Conservation (phyloP, 2,113 vertebrate species). For the Malurus alboscapulatus region DNA sequence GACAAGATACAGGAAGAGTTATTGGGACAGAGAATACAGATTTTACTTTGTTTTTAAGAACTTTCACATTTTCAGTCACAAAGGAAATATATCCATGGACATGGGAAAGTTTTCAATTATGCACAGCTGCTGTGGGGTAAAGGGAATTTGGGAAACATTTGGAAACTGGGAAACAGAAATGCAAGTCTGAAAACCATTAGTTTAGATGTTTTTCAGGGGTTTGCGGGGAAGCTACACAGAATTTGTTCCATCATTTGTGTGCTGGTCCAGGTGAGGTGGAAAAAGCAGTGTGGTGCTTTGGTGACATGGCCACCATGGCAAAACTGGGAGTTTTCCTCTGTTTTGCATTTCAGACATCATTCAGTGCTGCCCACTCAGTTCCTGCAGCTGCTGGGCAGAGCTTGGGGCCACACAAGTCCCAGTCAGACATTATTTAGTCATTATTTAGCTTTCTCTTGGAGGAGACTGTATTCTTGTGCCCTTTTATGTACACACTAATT, state of each 20-base stretch:
- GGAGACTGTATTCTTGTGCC: not conserved
- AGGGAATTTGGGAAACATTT: not conserved
- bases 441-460: not conserved
- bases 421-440: not conserved
- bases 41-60: not conserved
- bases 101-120: not conserved
- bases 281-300: not conserved
- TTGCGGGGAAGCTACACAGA: not conserved
- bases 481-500: not conserved
- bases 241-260: not conserved
- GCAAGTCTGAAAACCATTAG: not conserved
- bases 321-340: not conserved
- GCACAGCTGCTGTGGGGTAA: not conserved
- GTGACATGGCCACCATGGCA: not conserved
- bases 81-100: not conserved
- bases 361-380: not conserved
- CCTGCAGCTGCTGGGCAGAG: not conserved
- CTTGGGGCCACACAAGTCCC: not conserved
- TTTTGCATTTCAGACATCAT: not conserved
- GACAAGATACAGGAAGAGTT: not conserved
- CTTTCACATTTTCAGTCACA: not conserved
- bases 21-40: not conserved
- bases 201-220: not conserved
- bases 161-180: not conserved
- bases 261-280: not conserved